These are phyloP conservation scores for Percopsis omiscomaycus DNA, from an alignment of 2,797 vertebrate genomes.

Conservation along the genomic window DNA sequence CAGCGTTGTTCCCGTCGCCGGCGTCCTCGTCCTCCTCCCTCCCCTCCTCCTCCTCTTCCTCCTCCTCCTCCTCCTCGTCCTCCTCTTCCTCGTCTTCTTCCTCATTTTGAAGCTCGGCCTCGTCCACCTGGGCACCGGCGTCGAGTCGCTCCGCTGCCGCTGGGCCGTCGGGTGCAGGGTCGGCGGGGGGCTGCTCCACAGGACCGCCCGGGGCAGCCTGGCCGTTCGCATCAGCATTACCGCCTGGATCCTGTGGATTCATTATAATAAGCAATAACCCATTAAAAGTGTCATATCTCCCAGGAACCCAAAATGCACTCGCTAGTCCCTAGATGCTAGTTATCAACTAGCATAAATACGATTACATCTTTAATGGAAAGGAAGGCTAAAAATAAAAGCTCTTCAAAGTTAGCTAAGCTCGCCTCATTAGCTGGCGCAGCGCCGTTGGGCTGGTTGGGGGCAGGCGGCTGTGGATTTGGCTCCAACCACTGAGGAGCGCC, in stretches of 20 bases:
- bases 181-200: slow-evolving; percentile 34
- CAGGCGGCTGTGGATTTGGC: slow-evolving; percentile 77
- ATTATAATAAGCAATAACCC: background rate
- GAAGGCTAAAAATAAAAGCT: background rate
- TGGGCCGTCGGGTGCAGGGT: slow-evolving; percentile 26
- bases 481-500: slow-evolving; percentile 89
- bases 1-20: slow-evolving; percentile 88
- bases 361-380: no score
- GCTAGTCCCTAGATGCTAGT: no score
- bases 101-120: slow-evolving; percentile 84
- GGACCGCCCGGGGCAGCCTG: slow-evolving; percentile 77
- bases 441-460: slow-evolving; percentile 78
- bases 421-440: slow-evolving; percentile 84
- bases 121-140: slow-evolving; percentile 72
- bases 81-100: slow-evolving; percentile 88
- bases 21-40: slow-evolving; percentile 84
- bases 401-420: slow-evolving; percentile 15
- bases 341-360: no score
- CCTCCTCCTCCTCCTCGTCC: slow-evolving; percentile 84
- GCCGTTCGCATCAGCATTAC: slow-evolving; percentile 82
- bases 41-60: slow-evolving; percentile 85
- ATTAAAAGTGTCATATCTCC: background rate
- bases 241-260: slow-evolving; percentile 77
- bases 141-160: slow-evolving; percentile 33
- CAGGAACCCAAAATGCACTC: no score